Base-by-base conservation (phyloP, 2,797 vertebrate species). In the Ciconia nigra region DNA sequence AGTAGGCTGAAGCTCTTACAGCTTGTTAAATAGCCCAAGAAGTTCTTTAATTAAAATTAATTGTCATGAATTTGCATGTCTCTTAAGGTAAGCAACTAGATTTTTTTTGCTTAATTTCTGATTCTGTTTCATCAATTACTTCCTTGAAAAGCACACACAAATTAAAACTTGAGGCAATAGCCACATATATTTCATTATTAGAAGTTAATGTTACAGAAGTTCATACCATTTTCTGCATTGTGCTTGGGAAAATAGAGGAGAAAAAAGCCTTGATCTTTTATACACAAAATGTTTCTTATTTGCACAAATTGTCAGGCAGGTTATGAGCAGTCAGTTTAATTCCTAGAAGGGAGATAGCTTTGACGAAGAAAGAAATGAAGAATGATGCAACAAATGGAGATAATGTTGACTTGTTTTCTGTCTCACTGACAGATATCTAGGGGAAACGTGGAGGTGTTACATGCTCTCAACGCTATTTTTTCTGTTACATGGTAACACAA, bases 361-460 rank as follows among this genome's bases (percentile, higher is more conserved):
- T 33, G 88, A 55, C 31, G 3, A 78, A 96, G 51, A 61, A 83
- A 31, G 69, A 89, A 80, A 52, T 67, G 28, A 70, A 70, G 80
- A 91, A 58, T 96, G 91, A 91, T 90, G 94, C 88, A 97, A 97
- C 62, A 59, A 96, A 79, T 26, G 59, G 84, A 97, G 93, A 83
- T 92, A 47, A 13, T 3, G 4, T 66, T 91, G 80, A 59, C 59
- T 87, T 3, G 15, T 42, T 93, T 83, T 81, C 24, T 57, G 25
- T 74, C 66, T 67, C 52, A 6, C 55, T 93, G 85, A 91, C 86
- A 13, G 49, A 4, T 79, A 87, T 82, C 89, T 70, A 13, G 41
- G 73, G 47, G 58, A 88, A 81, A 76, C 20, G 58, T 20, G 66
- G 62, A 73, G 51, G 37, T 91, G 83, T 76, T 55, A 52, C 57